Conservation (phyloP, 1,140 invertebrate genomes). For the Drosophila micromelanica region DNA sequence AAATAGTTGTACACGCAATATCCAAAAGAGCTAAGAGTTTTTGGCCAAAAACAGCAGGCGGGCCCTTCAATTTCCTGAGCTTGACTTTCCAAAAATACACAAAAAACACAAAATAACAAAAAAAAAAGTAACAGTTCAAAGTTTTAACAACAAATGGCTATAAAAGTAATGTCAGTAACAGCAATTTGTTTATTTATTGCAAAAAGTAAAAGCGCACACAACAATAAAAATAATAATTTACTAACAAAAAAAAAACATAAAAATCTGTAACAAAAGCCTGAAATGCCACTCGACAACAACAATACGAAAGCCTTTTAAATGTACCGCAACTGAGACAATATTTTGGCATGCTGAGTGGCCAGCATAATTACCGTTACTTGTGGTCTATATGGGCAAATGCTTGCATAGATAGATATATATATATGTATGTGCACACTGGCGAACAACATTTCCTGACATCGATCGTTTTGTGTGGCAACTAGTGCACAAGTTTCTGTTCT, state of each 20-base stretch:
- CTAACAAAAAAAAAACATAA: background rate
- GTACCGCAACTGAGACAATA: conserved; percentile 7
- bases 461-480: conserved; percentile 24
- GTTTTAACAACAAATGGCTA: conserved; percentile 8
- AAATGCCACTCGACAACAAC: conserved; percentile 26
- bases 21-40: conserved; percentile 2
- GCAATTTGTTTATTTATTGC: conserved; percentile 30
- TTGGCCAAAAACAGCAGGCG: conserved; percentile 24
- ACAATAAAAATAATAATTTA: conserved; percentile 20
- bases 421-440: conserved; percentile 2
- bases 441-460: conserved; percentile 15
- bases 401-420: background rate
- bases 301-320: background rate
- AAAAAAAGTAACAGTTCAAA: conserved; percentile 12
- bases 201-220: conserved; percentile 43
- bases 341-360: conserved; percentile 38
- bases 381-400: background rate
- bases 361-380: conserved; percentile 27
- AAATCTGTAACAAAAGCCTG: conserved; percentile 12
- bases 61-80: conserved; percentile 21
- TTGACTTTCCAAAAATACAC: conserved; percentile 33
- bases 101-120: background rate
- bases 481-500: conserved; percentile 29
- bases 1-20: conserved; percentile 11
- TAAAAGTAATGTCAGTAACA: conserved; percentile 14